Conservation (phyloP, 2,113 vertebrate genomes). For the Nibea coibor region DNA sequence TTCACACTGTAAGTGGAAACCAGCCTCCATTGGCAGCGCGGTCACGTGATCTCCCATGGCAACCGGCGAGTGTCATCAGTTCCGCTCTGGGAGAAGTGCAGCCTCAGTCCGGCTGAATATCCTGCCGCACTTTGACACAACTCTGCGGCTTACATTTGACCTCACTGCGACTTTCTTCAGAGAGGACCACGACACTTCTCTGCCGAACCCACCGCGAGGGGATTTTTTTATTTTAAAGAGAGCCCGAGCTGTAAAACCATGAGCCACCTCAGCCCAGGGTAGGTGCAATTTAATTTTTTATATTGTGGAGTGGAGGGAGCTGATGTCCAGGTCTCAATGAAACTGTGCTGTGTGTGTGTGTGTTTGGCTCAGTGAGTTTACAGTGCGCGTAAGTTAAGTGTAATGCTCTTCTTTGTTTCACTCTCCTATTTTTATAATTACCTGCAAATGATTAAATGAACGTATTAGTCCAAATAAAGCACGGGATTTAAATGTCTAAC, state of each 20-base stretch:
- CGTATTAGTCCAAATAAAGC: no score
- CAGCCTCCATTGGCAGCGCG: conserved; percentile 62
- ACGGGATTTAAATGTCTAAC: background rate
- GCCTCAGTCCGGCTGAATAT: conserved; percentile 25
- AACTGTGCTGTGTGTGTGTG: background rate
- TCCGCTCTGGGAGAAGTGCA: conserved; percentile 61
- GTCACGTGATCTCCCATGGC: conserved; percentile 86
- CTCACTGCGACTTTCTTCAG: background rate
- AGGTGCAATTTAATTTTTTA: conserved; percentile 61
- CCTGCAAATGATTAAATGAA: background rate
- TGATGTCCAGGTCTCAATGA: background rate
- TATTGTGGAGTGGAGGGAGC: background rate
- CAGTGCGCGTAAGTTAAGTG: no score
- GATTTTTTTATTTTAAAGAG: conserved; percentile 7
- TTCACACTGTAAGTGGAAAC: conserved; percentile 63
- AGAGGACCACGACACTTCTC: background rate
- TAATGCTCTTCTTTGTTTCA: background rate
- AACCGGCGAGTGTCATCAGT: conserved; percentile 83
- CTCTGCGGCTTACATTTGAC: background rate
- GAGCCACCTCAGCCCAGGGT: conserved; percentile 87
- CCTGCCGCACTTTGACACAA: background rate
- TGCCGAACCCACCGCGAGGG: background rate
- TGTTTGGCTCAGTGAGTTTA: no score
- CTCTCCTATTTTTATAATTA: background rate
- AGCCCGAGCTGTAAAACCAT: conserved; percentile 78